Percentiles rank a stretch among this genome's conserved stretches.
These are phyloP conservation scores for Euphydryas editha DNA, from an alignment of 2,888 invertebrate species.

Conservation along the genomic window DNA sequence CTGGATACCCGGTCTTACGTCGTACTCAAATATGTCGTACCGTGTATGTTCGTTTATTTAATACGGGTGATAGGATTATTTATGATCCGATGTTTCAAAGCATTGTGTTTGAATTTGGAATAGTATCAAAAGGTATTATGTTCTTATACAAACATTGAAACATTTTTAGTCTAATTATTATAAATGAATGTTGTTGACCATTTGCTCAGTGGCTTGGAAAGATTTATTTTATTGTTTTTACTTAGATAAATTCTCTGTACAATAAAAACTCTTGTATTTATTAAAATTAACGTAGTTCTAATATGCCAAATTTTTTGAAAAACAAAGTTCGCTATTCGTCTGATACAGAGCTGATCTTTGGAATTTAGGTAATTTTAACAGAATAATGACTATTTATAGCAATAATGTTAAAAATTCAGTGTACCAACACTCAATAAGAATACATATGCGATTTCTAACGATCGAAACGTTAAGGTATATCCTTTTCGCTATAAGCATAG, in stretches of 20 bases:
- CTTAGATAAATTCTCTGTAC: background rate
- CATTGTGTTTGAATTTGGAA: constrained; percentile 32
- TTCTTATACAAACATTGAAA: constrained; percentile 7
- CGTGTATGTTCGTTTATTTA: constrained; percentile 48
- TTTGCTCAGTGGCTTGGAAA: background rate
- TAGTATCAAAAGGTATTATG: constrained; percentile 12
- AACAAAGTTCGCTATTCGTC: too few relatives aligned
- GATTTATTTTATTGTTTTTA: constrained; percentile 3
- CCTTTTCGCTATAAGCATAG: too few relatives aligned
- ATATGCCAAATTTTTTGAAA: too few relatives aligned
- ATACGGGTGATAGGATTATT: constrained; percentile 47
- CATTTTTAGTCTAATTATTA: constrained; percentile 4
- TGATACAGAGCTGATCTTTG: too few relatives aligned
- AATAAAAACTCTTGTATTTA: too few relatives aligned
- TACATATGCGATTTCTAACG: too few relatives aligned
- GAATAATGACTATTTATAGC: too few relatives aligned
- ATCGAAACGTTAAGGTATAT: too few relatives aligned
- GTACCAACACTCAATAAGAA: too few relatives aligned
- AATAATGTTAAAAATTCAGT: too few relatives aligned
- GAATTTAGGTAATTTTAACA: too few relatives aligned
- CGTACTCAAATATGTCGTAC: constrained; percentile 41
- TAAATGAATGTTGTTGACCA: constrained; percentile 3
- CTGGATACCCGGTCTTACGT: constrained; percentile 23
- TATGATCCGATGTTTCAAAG: constrained; percentile 42
- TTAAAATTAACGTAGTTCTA: too few relatives aligned